Conservation (phyloP, 1,140 invertebrate species). For the Orchestia grillus region DNA sequence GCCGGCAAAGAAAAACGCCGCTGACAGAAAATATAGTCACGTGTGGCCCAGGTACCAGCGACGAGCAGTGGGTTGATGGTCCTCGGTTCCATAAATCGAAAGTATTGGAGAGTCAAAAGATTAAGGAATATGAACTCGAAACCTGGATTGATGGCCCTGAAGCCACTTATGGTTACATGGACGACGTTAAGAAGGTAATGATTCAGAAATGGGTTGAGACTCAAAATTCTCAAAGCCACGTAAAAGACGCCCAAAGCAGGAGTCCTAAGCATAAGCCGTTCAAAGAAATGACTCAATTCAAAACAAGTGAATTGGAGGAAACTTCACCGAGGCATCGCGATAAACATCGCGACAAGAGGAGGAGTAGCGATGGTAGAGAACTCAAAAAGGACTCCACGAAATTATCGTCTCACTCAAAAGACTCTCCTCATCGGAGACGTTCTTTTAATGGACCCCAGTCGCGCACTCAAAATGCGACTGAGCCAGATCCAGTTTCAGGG, state of each 20-base stretch:
- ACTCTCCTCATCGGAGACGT: constrained; percentile 61
- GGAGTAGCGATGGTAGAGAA: constrained; percentile 65
- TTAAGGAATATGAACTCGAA: constrained; percentile 73
- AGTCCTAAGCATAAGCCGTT: constrained; percentile 70
- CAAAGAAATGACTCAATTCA: constrained; percentile 78
- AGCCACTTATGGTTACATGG: constrained; percentile 81
- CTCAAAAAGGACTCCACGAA: constrained; percentile 59
- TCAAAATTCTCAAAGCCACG: constrained; percentile 73
- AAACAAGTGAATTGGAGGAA: constrained; percentile 74
- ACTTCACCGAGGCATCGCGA: constrained; percentile 65
- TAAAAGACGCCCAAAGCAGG: constrained; percentile 60
- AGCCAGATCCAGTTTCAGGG: background rate
- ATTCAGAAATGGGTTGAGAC: constrained; percentile 94
- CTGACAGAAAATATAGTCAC: constrained; percentile 13
- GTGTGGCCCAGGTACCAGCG: constrained; percentile 72
- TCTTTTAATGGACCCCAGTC: constrained; percentile 59
- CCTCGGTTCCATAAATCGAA: constrained; percentile 83
- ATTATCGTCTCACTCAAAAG: constrained; percentile 58
- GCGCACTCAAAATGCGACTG: background rate
- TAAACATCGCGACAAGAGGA: constrained; percentile 70
- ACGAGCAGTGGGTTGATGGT: constrained; percentile 97
- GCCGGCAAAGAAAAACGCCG: constrained; percentile 43
- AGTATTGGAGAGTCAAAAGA: constrained; percentile 68
- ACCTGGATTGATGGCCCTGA: constrained; percentile 94
- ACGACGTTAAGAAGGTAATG: constrained; percentile 91